phyloP scores from a whole-genome alignment of 1,140 invertebrate genomes.

The Brachionus rubens region DNA sequence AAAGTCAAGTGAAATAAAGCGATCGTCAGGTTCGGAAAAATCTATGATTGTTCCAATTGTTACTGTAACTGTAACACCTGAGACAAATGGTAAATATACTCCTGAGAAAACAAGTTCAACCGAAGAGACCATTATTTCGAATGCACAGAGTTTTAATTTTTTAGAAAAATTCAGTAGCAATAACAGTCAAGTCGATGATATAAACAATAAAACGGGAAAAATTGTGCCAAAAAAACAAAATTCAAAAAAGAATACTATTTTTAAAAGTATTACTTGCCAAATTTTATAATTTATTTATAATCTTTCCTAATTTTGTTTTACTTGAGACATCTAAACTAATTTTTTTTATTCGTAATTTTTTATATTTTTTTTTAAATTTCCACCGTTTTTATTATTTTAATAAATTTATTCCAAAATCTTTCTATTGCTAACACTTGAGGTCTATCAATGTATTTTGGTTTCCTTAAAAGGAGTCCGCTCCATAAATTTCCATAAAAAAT shows the following conservation, averaged over 20 bases:
- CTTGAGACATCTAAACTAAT: too few relatives aligned
- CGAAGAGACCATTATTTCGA: neutral
- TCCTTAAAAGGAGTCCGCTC: too few relatives aligned
- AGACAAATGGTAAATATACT: neutral
- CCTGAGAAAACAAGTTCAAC: neutral
- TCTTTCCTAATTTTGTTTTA: too few relatives aligned
- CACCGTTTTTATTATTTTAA: too few relatives aligned
- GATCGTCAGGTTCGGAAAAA: constrained; percentile 10
- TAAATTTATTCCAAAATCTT: too few relatives aligned
- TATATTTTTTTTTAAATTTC: too few relatives aligned
- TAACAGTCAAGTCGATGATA: constrained; percentile 11
- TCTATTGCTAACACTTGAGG: too few relatives aligned
- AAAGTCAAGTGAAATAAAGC: too few relatives aligned
- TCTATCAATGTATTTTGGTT: too few relatives aligned
- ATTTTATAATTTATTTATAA: neutral
- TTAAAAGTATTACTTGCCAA: constrained; percentile 27
- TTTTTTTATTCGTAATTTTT: too few relatives aligned
- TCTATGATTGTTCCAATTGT: neutral
- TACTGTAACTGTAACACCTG: neutral
- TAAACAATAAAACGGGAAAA: neutral
- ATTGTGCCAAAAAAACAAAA: constrained; percentile 2
- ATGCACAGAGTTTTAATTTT: neutral
- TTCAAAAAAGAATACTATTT: neutral
- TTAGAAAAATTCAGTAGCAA: neutral
- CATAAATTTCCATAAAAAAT: too few relatives aligned